These are phyloP conservation scores for Darevskia mixta DNA, from an alignment of 2,797 vertebrate species.

Conservation along the genomic window DNA sequence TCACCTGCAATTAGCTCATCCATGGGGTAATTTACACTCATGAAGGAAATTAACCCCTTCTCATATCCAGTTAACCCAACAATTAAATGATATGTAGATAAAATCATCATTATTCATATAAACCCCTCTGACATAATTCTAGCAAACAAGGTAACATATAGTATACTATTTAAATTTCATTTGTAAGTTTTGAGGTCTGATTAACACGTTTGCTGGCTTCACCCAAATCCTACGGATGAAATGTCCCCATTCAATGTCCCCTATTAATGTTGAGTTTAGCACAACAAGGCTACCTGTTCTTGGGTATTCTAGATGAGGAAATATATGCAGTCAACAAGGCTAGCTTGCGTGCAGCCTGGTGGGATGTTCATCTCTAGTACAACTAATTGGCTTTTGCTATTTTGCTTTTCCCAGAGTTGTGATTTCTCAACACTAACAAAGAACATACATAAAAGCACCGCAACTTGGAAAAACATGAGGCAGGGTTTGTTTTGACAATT, in stretches of 20 bases:
- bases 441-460: slow-evolving; percentile 15
- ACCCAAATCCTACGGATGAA: slow-evolving; percentile 63
- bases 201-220: too few relatives aligned
- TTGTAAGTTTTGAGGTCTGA: too few relatives aligned
- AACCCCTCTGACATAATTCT: slow-evolving; percentile 25
- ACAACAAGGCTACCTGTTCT: slow-evolving; percentile 35
- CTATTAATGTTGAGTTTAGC: slow-evolving; percentile 40
- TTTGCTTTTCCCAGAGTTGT: neutral
- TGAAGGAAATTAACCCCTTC: too few relatives aligned
- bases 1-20: too few relatives aligned
- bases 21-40: too few relatives aligned
- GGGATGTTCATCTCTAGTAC: neutral
- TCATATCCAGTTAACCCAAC: too few relatives aligned
- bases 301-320: slow-evolving; percentile 35
- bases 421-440: slow-evolving; percentile 40
- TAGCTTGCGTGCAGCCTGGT: neutral
- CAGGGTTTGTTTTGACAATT: slow-evolving; percentile 59
- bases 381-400: neutral
- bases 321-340: accelerated
- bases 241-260: slow-evolving; percentile 65
- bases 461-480: slow-evolving; percentile 44
- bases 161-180: too few relatives aligned
- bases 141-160: neutral
- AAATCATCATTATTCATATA: too few relatives aligned
- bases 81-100: too few relatives aligned